Evolutionary conservation across 2,797 vertebrate species (phyloP).

Genomic region (Triplophysa yarkandensis): DNA sequence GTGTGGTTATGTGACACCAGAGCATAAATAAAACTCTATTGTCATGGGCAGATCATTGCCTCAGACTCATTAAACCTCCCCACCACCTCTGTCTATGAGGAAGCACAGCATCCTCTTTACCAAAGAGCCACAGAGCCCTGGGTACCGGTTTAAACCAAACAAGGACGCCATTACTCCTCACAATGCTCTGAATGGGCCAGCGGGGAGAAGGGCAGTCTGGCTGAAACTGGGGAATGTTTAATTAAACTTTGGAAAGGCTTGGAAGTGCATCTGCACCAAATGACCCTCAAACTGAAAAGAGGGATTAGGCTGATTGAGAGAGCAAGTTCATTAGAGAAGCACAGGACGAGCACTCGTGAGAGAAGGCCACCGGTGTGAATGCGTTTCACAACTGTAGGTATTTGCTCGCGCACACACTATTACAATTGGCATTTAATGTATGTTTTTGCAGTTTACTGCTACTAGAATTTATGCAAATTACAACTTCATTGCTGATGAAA

Average conservation of each 20-base stretch:
- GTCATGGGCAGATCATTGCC: constrained; percentile 49
- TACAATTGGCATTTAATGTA: neutral
- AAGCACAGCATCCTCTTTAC: constrained; percentile 52
- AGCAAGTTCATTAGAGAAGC: constrained; percentile 56
- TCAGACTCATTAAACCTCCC: constrained; percentile 57
- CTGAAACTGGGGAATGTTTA: constrained; percentile 62
- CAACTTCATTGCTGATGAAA: no score
- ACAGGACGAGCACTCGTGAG: constrained; percentile 37
- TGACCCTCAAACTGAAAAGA: constrained; percentile 60
- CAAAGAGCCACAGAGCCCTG: constrained; percentile 43
- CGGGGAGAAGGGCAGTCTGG: constrained; percentile 52
- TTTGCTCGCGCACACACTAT: constrained; percentile 1
- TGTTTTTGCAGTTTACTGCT: no score
- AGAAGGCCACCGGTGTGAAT: constrained; percentile 9
- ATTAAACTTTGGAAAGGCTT: constrained; percentile 64
- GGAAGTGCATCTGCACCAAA: constrained; percentile 63
- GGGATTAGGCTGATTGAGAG: constrained; percentile 61
- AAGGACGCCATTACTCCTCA: constrained; percentile 62
- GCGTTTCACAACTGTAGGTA: constrained; percentile 37
- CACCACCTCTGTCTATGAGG: constrained; percentile 43
- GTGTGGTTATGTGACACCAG: constrained; percentile 51
- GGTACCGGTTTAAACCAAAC: constrained; percentile 60
- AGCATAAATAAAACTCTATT: constrained; percentile 41
- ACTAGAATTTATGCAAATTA: no score
- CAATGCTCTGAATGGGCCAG: constrained; percentile 53